Conservation (phyloP, 2,888 invertebrate species). For the Cremastobaeus sp. region DNA sequence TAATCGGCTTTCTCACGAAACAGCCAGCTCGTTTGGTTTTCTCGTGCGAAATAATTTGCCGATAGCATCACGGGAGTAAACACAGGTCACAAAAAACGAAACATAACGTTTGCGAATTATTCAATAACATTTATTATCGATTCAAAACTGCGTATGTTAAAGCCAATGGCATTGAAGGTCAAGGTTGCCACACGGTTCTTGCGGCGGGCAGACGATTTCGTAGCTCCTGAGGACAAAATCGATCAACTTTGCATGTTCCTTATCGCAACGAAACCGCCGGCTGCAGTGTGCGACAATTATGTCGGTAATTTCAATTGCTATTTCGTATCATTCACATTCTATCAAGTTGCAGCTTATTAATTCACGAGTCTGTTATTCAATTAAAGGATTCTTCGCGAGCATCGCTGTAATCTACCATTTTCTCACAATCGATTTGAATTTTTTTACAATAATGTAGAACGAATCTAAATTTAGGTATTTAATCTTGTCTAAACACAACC, state of each 20-base stretch:
- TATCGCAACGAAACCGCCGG: slow-evolving; percentile 46
- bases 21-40: too few relatives aligned
- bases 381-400: too few relatives aligned
- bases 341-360: slow-evolving; percentile 31
- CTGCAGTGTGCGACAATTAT: slow-evolving; percentile 58
- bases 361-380: slow-evolving; percentile 14
- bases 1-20: too few relatives aligned
- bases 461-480: too few relatives aligned
- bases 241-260: slow-evolving; percentile 67
- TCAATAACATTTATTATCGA: slow-evolving; percentile 40
- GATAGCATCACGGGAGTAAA: too few relatives aligned
- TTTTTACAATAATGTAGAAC: too few relatives aligned
- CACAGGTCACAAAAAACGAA: neutral
- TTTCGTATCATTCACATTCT: slow-evolving; percentile 24
- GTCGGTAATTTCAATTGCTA: slow-evolving; percentile 35
- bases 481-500: too few relatives aligned
- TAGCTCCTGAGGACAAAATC: slow-evolving; percentile 65
- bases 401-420: too few relatives aligned
- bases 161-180: slow-evolving; percentile 62
- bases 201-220: slow-evolving; percentile 57
- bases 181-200: slow-evolving; percentile 65
- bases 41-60: too few relatives aligned
- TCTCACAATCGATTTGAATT: too few relatives aligned
- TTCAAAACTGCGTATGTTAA: slow-evolving; percentile 31
- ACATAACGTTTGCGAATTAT: slow-evolving; percentile 18